Base-by-base conservation (phyloP, 2,113 vertebrate genomes). In the Heteronetta atricapilla region DNA sequence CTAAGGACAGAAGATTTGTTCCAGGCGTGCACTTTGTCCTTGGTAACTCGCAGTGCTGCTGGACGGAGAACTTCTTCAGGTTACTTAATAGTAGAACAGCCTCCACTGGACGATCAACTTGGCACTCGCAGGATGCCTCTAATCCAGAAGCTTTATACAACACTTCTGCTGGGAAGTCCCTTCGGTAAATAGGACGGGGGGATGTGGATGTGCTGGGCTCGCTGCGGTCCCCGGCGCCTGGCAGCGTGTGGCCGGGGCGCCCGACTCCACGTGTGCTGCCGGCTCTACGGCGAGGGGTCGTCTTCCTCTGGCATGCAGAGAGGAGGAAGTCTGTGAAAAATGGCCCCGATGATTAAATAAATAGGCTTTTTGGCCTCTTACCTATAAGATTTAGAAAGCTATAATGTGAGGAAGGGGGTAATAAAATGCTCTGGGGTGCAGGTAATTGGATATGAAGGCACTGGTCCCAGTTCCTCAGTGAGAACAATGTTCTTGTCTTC, bases 241-340 rank as follows among this genome's bases (percentile, higher is more conserved):
- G 33, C 40, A 13, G n/a, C 4, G 5, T 3, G 34, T 46, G 16
- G 3, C 23, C 16, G 16, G 34, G 44, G 1, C 13, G 8, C 23
- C 31, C 0, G 10, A 6, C 25, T 18, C 70, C 33, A 4, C 2
- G 16, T 0, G 10, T 3, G 0, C 3, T 3, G 10, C 23, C 10
- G 1, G 15, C 66, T 3, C 0, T 4, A 0, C 2, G 50, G 3
- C 1, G 1, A 6, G 44, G 31, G 4, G 20, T 80, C 1, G 1
- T 50, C 25, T 8, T n/a, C 42, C 21, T n/a, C 62, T 36, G 34
- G 34, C 58, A 7, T 2, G n/a, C 53, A 6, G 48, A 40, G 36
- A 60, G 21, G 50, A 17, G 28, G 44, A 87, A 64, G 8, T 6
- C 23, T 8, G 5, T 2, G 1, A 13, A 48, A 33, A 14, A 15